Evolutionary conservation across 1,140 invertebrate species (phyloP).

Genomic region (Lepidurus arcticus): DNA sequence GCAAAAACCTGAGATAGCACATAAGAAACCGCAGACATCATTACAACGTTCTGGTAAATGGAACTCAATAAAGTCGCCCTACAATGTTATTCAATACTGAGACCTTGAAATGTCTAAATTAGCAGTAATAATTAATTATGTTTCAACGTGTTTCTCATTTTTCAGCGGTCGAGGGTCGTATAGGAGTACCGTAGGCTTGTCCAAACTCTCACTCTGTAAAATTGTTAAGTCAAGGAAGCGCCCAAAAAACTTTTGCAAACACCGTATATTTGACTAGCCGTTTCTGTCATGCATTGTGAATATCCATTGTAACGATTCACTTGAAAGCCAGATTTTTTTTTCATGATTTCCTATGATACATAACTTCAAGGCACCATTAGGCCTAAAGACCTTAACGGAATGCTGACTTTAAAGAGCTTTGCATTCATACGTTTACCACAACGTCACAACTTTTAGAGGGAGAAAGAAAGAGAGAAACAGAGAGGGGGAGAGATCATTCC

Average conservation of each 20-base stretch:
- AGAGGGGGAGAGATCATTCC: background rate
- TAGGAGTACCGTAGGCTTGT: no score
- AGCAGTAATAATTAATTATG: no score
- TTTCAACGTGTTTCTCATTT: no score
- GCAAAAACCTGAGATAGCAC: background rate
- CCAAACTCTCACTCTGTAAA: background rate
- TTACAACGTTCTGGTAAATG: background rate
- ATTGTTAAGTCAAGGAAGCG: background rate
- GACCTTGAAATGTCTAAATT: no score
- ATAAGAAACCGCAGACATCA: background rate
- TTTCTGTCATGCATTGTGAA: background rate
- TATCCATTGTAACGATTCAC: background rate
- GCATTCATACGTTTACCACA: background rate
- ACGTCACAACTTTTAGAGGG: background rate
- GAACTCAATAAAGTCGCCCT: background rate
- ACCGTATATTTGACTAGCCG: background rate
- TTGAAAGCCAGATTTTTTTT: background rate
- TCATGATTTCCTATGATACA: background rate
- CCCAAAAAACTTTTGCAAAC: background rate
- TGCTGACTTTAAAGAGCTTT: background rate
- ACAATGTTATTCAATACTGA: no score
- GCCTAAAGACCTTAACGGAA: constrained; percentile 14
- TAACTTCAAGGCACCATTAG: constrained; percentile 13
- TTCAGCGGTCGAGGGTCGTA: no score
- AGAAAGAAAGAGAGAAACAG: no score